Evolutionary conservation across 2,797 vertebrate genomes (phyloP).

Genomic region (Champsocephalus esox): DNA sequence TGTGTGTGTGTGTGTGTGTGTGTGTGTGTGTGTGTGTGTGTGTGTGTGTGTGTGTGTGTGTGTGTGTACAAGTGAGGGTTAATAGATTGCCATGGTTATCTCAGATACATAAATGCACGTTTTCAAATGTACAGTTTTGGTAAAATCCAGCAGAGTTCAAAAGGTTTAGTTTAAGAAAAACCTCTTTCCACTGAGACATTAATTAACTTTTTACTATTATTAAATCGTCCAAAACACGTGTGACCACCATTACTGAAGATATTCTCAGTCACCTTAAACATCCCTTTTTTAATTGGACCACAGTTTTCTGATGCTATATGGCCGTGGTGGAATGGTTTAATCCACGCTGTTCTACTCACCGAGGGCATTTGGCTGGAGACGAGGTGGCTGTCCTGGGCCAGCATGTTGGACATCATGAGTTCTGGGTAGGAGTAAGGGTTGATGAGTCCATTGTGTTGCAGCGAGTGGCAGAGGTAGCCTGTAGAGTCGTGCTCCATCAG

Average conservation of each 20-base stretch:
- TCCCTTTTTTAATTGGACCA: neutral
- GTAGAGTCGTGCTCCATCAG: constrained; percentile 95
- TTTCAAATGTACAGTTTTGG: constrained; percentile 2
- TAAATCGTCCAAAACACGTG: constrained; percentile 14
- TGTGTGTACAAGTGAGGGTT: neutral
- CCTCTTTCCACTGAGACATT: neutral
- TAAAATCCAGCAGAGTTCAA: neutral
- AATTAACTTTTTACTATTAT: neutral
- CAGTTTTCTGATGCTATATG: neutral
- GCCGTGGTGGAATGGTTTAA: no score
- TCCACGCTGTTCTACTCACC: constrained; percentile 85
- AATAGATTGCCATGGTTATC: neutral
- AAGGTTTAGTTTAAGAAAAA: constrained; percentile 10
- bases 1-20: no score
- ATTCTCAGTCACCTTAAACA: neutral
- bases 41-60: neutral
- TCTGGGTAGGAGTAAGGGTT: constrained; percentile 97
- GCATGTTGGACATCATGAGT: constrained; percentile 99
- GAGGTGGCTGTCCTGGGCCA: constrained; percentile 96
- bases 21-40: constrained; percentile 1
- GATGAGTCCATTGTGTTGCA: constrained; percentile 95
- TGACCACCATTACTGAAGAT: constrained; percentile 10
- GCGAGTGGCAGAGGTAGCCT: constrained; percentile 96
- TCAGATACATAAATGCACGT: neutral
- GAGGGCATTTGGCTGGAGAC: constrained; percentile 96